Conservation (phyloP, 2,888 invertebrate species). For the Cheiracanthium punctorium region DNA sequence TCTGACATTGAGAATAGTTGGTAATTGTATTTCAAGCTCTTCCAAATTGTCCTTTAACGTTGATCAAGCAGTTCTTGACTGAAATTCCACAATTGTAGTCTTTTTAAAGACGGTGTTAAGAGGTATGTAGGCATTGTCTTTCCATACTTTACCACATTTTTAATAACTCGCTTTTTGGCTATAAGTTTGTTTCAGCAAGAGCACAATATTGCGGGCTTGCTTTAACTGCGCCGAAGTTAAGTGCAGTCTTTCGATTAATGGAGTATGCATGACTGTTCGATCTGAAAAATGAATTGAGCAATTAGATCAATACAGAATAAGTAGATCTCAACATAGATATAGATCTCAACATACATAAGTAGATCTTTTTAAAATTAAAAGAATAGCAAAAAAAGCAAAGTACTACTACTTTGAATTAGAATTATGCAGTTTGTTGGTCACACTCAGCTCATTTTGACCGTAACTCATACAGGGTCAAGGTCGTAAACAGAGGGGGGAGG, state of each 20-base stretch:
- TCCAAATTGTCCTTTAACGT: not conserved
- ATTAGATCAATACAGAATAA: too few species aligned
- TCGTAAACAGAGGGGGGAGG: too few species aligned
- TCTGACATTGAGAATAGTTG: not conserved
- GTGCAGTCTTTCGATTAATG: not conserved
- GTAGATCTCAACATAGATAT: too few species aligned
- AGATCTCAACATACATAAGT: too few species aligned
- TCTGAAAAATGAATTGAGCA: not conserved
- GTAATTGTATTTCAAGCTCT: not conserved
- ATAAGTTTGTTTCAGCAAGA: not conserved
- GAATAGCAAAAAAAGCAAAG: too few species aligned
- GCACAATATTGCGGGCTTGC: not conserved
- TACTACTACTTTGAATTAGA: too few species aligned
- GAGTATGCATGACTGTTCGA: not conserved
- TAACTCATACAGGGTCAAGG: too few species aligned
- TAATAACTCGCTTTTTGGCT: too few species aligned
- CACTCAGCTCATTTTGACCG: too few species aligned
- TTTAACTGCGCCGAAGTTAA: not conserved
- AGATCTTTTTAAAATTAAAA: too few species aligned
- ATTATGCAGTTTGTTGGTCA: too few species aligned
- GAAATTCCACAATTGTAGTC: not conserved
- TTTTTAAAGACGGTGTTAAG: not conserved
- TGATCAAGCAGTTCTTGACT: not conserved
- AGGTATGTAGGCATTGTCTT: not conserved
- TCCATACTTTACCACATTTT: too few species aligned